Percentiles rank a stretch among this genome's conserved stretches.
These are phyloP conservation scores for Silvanus unidentatus DNA, from an alignment of 2,888 invertebrate genomes.

Conservation along the genomic window DNA sequence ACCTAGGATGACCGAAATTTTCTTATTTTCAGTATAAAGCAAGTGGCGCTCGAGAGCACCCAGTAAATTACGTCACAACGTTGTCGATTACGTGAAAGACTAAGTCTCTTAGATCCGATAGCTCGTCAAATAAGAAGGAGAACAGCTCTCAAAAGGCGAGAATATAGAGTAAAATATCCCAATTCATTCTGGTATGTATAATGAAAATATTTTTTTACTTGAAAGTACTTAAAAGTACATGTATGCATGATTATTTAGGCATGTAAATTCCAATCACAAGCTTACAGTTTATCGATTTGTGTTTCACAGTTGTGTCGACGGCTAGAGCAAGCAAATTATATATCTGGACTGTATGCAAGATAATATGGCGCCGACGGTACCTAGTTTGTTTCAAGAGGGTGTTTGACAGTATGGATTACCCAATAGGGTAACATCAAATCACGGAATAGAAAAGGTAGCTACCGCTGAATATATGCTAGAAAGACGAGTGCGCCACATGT, in stretches of 20 bases:
- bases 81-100: slow-evolving; percentile 8
- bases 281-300: no score
- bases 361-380: slow-evolving; percentile 14
- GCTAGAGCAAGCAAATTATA: slow-evolving; percentile 12
- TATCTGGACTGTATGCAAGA: slow-evolving; percentile 14
- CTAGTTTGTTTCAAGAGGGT: slow-evolving; percentile 12
- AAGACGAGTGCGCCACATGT: no score
- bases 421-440: slow-evolving; percentile 14
- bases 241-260: slow-evolving; percentile 10
- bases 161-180: slow-evolving; percentile 11
- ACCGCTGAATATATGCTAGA: slow-evolving; percentile 14
- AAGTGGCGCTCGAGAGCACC: no score
- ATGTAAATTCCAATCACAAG: slow-evolving; percentile 17
- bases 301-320: slow-evolving; percentile 15
- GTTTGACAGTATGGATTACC: slow-evolving; percentile 14
- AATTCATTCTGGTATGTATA: slow-evolving; percentile 12
- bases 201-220: not conserved
- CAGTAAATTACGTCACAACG: no score
- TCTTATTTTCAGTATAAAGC: no score
- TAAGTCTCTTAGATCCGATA: slow-evolving; percentile 8
- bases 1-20: no score
- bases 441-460: slow-evolving; percentile 14
- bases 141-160: slow-evolving; percentile 6
- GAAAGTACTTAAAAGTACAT: not conserved
- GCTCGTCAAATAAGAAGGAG: slow-evolving; percentile 7